These are phyloP conservation scores for Cryptosula pallasiana DNA, from an alignment of 2,888 invertebrate genomes.

Conservation along the genomic window DNA sequence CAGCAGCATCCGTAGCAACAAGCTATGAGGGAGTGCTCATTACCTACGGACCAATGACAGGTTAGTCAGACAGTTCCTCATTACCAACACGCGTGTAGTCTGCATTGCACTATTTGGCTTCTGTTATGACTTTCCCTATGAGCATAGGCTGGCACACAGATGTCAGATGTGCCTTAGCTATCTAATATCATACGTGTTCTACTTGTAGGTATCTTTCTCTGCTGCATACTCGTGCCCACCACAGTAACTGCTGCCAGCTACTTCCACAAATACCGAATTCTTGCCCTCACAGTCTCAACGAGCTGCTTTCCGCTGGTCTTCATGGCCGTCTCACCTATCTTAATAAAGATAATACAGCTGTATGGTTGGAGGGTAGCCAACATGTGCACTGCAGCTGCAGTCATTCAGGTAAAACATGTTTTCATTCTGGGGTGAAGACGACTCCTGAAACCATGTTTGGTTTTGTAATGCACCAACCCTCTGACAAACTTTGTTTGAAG, in stretches of 20 bases:
- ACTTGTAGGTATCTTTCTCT: not conserved
- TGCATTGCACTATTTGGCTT: no score
- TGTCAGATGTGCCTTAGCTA: no score
- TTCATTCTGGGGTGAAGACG: no score
- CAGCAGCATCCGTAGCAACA: not conserved
- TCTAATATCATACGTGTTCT: no score
- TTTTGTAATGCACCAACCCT: no score
- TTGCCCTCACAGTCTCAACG: not conserved
- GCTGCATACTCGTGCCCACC: not conserved
- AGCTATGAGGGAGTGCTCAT: not conserved
- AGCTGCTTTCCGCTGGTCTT: not conserved
- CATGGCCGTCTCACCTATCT: not conserved
- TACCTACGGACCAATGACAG: not conserved
- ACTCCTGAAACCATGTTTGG: no score
- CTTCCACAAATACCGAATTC: not conserved
- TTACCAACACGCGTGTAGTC: no score
- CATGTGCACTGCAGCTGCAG: not conserved
- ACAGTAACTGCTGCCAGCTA: not conserved
- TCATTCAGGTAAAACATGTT: not conserved
- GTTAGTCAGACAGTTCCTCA: no score
- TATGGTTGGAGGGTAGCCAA: not conserved
- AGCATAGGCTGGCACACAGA: no score
- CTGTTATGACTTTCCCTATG: no score
- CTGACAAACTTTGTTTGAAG: no score
- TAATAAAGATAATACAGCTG: not conserved